These are phyloP conservation scores for Andrena camellia DNA, from an alignment of 2,888 invertebrate species.

Conservation along the genomic window DNA sequence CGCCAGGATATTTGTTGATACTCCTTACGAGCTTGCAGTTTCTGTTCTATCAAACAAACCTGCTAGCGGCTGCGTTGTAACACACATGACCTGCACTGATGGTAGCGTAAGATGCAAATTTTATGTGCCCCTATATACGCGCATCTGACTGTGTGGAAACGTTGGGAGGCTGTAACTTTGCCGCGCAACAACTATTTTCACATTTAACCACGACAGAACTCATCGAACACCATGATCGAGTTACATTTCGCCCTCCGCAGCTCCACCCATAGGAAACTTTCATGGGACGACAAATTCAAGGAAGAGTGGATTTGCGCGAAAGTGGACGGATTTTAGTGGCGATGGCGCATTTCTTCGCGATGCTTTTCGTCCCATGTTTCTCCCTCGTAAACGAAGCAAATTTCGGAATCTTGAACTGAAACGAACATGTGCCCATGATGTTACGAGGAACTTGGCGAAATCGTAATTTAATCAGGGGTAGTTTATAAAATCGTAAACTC, in stretches of 20 bases:
- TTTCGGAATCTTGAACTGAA: not conserved
- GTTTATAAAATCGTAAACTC: too few species aligned
- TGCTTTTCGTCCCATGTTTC: not conserved
- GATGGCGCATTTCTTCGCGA: not conserved
- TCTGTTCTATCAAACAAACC: conserved; percentile 20
- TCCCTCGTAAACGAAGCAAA: not conserved
- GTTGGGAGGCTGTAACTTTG: not conserved
- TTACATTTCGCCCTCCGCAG: not conserved
- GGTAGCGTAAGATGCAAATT: conserved; percentile 18
- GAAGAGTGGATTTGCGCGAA: not conserved
- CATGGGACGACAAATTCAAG: not conserved
- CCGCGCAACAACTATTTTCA: not conserved
- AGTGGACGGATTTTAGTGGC: not conserved
- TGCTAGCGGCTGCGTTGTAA: not conserved
- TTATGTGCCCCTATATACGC: not conserved
- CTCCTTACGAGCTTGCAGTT: conserved; percentile 1
- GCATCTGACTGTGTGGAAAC: not conserved
- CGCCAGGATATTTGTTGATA: not conserved
- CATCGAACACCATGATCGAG: not conserved
- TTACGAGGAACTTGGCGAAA: too few species aligned
- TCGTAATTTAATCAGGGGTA: too few species aligned
- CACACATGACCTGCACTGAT: not conserved
- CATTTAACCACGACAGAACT: not conserved
- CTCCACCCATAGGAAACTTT: too few species aligned
- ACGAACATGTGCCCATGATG: not conserved